Conservation (phyloP, 2,797 vertebrate genomes). For the Peromyscus attwateri region DNA sequence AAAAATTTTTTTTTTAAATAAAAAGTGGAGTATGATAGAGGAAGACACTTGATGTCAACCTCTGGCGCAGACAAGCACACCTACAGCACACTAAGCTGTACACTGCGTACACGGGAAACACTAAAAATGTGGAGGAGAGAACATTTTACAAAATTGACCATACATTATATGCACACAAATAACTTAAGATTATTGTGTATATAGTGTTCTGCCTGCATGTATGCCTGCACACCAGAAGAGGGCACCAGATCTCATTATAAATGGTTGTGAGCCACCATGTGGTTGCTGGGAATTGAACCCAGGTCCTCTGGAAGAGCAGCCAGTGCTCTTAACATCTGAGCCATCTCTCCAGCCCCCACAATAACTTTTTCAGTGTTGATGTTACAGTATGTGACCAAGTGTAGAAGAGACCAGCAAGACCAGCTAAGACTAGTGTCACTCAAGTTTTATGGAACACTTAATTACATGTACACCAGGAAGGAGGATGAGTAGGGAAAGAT, state of each 20-base stretch:
- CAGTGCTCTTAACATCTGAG: neutral
- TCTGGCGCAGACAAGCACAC: neutral
- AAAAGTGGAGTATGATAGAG: neutral
- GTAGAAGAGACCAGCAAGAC: conserved; percentile 32
- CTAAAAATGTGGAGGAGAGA: neutral
- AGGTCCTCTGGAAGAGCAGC: neutral
- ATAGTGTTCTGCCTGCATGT: neutral
- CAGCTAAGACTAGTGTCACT: neutral
- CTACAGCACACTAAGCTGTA: neutral
- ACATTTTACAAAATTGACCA: neutral
- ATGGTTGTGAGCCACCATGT: neutral
- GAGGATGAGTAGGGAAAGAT: conserved; percentile 18
- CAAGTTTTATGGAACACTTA: conserved; percentile 44
- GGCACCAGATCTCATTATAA: neutral
- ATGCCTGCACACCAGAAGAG: neutral
- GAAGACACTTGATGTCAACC: neutral
- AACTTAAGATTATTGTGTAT: neutral
- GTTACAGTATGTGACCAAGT: conserved; percentile 43
- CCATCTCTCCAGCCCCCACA: neutral
- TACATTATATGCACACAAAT: neutral
- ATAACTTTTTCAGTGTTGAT: neutral
- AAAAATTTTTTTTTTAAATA: neutral
- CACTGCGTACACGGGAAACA: neutral
- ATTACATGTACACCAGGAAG: conserved; percentile 47
- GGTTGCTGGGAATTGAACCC: neutral